Conservation (phyloP, 2,888 invertebrate genomes). For the Leptinotarsa rubiginosa region DNA sequence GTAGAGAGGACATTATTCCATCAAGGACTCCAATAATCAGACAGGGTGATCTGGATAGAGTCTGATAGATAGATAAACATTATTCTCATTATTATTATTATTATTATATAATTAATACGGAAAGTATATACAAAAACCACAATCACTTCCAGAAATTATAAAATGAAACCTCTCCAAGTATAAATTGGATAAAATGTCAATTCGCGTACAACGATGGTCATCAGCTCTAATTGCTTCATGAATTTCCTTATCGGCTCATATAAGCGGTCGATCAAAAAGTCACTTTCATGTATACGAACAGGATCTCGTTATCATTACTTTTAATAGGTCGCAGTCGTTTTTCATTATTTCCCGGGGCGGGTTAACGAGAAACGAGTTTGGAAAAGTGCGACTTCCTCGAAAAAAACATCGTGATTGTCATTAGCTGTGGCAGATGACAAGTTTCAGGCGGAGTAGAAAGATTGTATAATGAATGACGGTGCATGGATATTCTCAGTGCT, state of each 20-base stretch:
- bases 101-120: no score
- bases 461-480: constrained; percentile 1
- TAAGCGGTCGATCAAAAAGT: background rate
- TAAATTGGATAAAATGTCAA: constrained; percentile 5
- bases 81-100: no score
- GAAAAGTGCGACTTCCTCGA: constrained; percentile 18
- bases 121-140: no score
- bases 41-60: no score
- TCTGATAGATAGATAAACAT: no score
- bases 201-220: background rate
- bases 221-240: constrained; percentile 17
- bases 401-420: constrained; percentile 14
- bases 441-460: constrained; percentile 11
- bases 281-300: background rate
- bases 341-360: constrained; percentile 11
- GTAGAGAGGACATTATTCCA: no score
- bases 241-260: constrained; percentile 11
- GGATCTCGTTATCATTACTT: constrained; percentile 13
- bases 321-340: constrained; percentile 15
- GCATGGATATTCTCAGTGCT: background rate
- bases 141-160: no score
- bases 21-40: no score
- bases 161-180: background rate
- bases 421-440: constrained; percentile 15
- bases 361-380: constrained; percentile 12